These are phyloP conservation scores for Crioceris asparagi DNA, from an alignment of 2,888 invertebrate species.

Conservation along the genomic window DNA sequence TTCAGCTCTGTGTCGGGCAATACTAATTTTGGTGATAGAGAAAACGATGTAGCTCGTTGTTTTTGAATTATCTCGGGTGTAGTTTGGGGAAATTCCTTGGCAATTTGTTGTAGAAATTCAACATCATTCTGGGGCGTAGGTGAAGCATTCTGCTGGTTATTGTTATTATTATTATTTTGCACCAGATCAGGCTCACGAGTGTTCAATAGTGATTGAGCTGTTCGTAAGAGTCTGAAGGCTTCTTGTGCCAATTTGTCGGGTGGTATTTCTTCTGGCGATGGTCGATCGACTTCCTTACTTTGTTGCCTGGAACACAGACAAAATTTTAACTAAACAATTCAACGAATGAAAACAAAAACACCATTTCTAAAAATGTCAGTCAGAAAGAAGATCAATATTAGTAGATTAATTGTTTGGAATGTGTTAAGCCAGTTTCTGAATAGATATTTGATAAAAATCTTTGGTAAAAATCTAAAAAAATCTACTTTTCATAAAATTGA, in stretches of 20 bases:
- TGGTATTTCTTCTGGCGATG: constrained; percentile 41
- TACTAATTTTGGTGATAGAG: constrained; percentile 31
- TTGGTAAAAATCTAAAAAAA: too few species aligned
- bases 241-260: constrained; percentile 56
- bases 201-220: constrained; percentile 51
- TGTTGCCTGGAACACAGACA: constrained; percentile 34
- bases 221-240: constrained; percentile 53
- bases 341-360: too few species aligned
- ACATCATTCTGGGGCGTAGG: constrained; percentile 27
- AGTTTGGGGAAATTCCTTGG: constrained; percentile 31
- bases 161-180: constrained; percentile 22
- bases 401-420: too few species aligned
- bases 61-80: constrained; percentile 7
- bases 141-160: too few species aligned
- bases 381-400: too few species aligned
- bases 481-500: too few species aligned
- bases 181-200: constrained; percentile 53
- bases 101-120: constrained; percentile 34
- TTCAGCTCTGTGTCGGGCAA: constrained; percentile 28
- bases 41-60: constrained; percentile 30
- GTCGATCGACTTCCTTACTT: constrained; percentile 33
- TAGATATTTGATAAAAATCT: too few species aligned
- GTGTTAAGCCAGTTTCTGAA: too few species aligned
- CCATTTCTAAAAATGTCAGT: too few species aligned
- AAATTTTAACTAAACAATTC: too few species aligned